Evolutionary conservation across 2,888 invertebrate species (phyloP).

Genomic region (Macrophya annulata): DNA sequence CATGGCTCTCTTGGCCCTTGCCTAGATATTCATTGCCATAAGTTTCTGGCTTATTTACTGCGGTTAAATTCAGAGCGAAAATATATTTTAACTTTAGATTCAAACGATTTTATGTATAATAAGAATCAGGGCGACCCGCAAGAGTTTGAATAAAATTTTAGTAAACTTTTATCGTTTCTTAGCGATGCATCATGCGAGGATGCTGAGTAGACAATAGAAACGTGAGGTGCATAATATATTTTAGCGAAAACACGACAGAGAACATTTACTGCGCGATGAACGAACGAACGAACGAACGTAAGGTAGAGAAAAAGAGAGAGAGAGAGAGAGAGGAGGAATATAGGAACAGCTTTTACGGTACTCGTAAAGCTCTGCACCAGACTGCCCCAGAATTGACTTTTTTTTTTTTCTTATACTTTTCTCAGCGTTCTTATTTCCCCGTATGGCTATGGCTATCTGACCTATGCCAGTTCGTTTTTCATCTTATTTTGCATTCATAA

Average conservation of each 20-base stretch:
- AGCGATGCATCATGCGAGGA: conserved; percentile 12
- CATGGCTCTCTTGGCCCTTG: conserved; percentile 24
- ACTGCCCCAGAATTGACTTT: conserved; percentile 36
- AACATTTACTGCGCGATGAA: conserved; percentile 29
- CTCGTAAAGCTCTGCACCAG: conserved; percentile 51
- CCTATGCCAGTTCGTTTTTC: conserved; percentile 28
- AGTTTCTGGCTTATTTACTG: neutral
- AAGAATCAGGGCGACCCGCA: neutral
- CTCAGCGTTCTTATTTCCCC: neutral
- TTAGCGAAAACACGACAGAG: conserved; percentile 38
- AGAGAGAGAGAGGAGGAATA: neutral
- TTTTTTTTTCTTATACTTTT: conserved; percentile 16
- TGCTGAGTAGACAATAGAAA: conserved; percentile 50
- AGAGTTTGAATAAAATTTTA: neutral
- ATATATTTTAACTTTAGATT: neutral
- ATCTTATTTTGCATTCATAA: conserved; percentile 43
- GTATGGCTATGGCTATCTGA: neutral
- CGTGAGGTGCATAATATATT: conserved; percentile 50
- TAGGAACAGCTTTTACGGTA: conserved; percentile 52
- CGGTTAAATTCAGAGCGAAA: neutral
- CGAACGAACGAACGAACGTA: conserved; percentile 2
- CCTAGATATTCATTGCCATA: conserved; percentile 52
- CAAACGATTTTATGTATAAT: neutral
- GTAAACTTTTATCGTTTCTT: neutral
- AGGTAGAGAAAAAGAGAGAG: neutral